Evolutionary conservation across 1,140 invertebrate species (phyloP).

Genomic region (Heliothis virescens): DNA sequence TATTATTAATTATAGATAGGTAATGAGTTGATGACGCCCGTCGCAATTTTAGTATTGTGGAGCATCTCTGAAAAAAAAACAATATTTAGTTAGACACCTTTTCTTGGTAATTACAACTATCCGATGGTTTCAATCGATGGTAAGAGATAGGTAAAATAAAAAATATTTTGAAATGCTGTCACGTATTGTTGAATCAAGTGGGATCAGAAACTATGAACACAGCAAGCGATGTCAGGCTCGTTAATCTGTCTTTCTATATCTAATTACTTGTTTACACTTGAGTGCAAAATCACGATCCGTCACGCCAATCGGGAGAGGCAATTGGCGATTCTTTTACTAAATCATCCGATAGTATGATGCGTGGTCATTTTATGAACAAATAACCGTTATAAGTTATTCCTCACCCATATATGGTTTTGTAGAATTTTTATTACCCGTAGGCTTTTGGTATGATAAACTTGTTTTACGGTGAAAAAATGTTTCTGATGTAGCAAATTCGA

Average conservation of each 20-base stretch:
- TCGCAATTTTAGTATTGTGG: too few relatives aligned
- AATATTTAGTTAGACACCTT: too few relatives aligned
- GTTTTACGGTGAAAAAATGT: neutral
- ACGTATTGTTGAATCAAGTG: too few relatives aligned
- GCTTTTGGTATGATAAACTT: neutral
- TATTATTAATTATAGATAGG: too few relatives aligned
- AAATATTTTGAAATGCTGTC: too few relatives aligned
- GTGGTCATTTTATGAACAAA: slow-evolving; percentile 29
- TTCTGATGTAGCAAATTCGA: neutral
- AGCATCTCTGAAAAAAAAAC: too few relatives aligned
- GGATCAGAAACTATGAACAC: neutral
- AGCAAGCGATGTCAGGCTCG: neutral
- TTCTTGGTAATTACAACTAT: too few relatives aligned
- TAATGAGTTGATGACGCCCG: neutral
- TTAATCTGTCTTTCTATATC: slow-evolving; percentile 7
- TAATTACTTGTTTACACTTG: slow-evolving; percentile 32
- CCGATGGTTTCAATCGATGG: too few relatives aligned
- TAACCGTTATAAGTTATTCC: slow-evolving; percentile 22
- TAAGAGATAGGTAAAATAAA: too few relatives aligned
- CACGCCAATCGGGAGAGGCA: slow-evolving; percentile 26
- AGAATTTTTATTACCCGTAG: neutral
- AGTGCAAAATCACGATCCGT: slow-evolving; percentile 35
- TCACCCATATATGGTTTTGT: neutral
- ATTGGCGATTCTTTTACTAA: slow-evolving; percentile 20
- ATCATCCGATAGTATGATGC: slow-evolving; percentile 36